phyloP scores from a whole-genome alignment of 1,140 invertebrate genomes.

The Drosophila ananassae region DNA sequence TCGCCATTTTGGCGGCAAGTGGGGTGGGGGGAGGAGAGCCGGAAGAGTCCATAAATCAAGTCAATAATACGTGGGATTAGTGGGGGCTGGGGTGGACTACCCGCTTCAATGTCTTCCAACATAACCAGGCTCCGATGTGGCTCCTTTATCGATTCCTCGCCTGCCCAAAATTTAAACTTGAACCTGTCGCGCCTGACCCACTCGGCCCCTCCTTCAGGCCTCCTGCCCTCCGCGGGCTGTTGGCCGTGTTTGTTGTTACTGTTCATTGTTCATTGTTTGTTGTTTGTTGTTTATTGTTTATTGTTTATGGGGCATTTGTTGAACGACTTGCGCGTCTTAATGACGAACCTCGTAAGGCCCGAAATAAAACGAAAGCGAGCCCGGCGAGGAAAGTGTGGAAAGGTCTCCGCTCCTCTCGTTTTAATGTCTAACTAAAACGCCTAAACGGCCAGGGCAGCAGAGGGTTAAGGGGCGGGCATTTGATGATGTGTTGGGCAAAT shows the following conservation, averaged over 20 bases:
- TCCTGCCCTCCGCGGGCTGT: too few species aligned
- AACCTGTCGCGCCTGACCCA: neutral
- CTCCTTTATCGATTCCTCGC: neutral
- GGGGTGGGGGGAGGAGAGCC: neutral
- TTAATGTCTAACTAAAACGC: constrained; percentile 57
- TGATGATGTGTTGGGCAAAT: constrained; percentile 70
- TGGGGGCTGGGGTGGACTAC: neutral
- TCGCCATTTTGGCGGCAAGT: constrained; percentile 56
- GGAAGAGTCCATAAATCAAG: constrained; percentile 56
- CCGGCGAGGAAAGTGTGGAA: neutral
- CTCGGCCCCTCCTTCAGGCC: neutral
- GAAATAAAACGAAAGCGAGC: constrained; percentile 35
- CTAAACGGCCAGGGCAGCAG: neutral
- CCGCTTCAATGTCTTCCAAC: too few species aligned
- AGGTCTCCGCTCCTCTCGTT: constrained; percentile 36
- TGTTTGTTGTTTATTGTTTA: constrained; percentile 33
- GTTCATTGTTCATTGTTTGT: constrained; percentile 1
- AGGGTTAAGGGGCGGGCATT: constrained; percentile 29
- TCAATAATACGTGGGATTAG: constrained; percentile 22
- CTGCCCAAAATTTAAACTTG: neutral
- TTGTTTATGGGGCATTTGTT: constrained; percentile 54
- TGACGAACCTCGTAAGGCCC: constrained; percentile 47
- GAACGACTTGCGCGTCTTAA: constrained; percentile 47
- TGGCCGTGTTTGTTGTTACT: too few species aligned
- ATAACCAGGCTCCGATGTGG: neutral